These are phyloP conservation scores for Caretta caretta DNA, from an alignment of 2,113 vertebrate genomes.

Conservation along the genomic window DNA sequence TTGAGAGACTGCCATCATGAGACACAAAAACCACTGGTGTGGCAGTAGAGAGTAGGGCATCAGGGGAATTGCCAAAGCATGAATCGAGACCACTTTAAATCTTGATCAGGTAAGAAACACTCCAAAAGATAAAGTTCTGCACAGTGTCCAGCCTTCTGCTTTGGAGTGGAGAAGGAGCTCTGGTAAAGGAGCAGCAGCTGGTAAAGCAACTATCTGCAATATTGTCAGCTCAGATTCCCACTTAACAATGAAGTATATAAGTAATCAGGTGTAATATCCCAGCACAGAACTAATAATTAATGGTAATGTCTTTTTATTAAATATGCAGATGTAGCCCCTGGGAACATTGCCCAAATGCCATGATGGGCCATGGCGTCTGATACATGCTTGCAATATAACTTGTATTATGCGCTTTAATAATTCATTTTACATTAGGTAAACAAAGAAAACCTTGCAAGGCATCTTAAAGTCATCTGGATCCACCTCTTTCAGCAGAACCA, in stretches of 20 bases:
- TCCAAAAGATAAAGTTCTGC: neutral
- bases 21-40: neutral
- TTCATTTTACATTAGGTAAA: neutral
- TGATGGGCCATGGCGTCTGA: neutral
- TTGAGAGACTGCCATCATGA: neutral
- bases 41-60: neutral
- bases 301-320: neutral
- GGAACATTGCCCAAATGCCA: neutral
- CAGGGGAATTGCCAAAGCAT: neutral
- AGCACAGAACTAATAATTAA: neutral
- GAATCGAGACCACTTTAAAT: neutral
- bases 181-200: neutral
- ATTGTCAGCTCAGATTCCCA: neutral
- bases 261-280: neutral
- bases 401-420: neutral
- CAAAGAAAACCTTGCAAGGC: neutral
- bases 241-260: neutral
- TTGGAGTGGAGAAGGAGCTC: neutral
- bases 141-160: neutral
- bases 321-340: neutral
- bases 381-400: neutral
- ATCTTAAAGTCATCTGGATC: neutral
- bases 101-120: neutral
- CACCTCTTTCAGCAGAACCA: neutral
- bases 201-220: neutral